Conservation (phyloP, 2,888 invertebrate genomes). For the Apeira syringaria region DNA sequence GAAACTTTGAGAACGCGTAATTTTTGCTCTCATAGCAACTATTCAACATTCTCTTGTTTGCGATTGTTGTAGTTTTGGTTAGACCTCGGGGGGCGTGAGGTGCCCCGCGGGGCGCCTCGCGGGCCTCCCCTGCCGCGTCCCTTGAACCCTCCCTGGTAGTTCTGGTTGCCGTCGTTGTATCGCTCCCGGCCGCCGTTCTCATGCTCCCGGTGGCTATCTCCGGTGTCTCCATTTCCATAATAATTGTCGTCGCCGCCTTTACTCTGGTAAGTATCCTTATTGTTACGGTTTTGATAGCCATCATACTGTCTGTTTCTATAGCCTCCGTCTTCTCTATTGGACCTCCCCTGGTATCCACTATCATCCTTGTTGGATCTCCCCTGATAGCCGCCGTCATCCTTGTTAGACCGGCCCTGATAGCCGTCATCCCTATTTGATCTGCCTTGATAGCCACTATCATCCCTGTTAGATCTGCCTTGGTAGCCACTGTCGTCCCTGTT, state of each 20-base stretch:
- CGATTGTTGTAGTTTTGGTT: conserved; percentile 51
- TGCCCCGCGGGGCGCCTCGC: conserved; percentile 53
- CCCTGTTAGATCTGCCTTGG: conserved; percentile 41
- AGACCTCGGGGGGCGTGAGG: conserved; percentile 51
- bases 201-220: conserved; percentile 63
- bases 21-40: conserved; percentile 39
- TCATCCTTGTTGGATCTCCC: conserved; percentile 3
- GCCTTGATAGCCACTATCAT: conserved; percentile 5
- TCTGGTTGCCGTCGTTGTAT: conserved; percentile 72
- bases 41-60: conserved; percentile 66
- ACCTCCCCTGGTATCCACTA: conserved; percentile 25
- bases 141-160: conserved; percentile 82
- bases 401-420: background rate
- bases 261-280: conserved; percentile 56
- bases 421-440: background rate
- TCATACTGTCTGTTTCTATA: conserved; percentile 39
- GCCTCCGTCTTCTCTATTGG: background rate
- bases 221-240: conserved; percentile 67
- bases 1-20: conserved; percentile 37
- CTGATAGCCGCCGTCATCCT: conserved; percentile 41
- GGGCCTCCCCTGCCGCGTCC: conserved; percentile 77
- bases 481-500: conserved; percentile 30
- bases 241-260: conserved; percentile 59
- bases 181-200: conserved; percentile 79
- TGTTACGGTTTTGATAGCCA: conserved; percentile 61